These are phyloP conservation scores for Apis dorsata DNA, from an alignment of 1,140 invertebrate species.

Conservation along the genomic window DNA sequence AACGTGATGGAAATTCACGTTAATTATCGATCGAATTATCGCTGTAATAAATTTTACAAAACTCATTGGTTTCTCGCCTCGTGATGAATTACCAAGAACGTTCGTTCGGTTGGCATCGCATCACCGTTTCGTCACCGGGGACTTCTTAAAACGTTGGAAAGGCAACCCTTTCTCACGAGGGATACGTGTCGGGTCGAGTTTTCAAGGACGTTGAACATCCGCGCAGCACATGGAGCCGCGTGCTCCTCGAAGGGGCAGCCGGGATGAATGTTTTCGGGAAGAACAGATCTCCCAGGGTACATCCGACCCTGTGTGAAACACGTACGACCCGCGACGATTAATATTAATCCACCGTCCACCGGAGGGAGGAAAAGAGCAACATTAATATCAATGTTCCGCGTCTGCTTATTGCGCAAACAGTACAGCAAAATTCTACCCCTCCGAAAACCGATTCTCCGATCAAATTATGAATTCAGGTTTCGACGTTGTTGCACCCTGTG, in stretches of 20 bases:
- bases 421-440: constrained; percentile 23
- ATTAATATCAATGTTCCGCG: constrained; percentile 63
- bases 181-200: constrained; percentile 54
- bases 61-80: constrained; percentile 5
- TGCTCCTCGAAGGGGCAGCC: constrained; percentile 15
- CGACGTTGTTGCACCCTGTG: no score
- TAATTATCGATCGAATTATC: not conserved
- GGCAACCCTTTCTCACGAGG: constrained; percentile 41
- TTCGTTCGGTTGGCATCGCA: not conserved
- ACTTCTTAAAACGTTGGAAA: constrained; percentile 44
- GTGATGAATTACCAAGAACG: constrained; percentile 5
- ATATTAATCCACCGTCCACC: constrained; percentile 56
- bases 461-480: constrained; percentile 10
- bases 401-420: not conserved
- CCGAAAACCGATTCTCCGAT: constrained; percentile 14
- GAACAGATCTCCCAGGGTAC: constrained; percentile 49
- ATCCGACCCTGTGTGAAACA: constrained; percentile 37
- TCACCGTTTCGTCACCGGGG: constrained; percentile 22
- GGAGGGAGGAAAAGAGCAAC: constrained; percentile 29
- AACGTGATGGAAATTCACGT: no score
- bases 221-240: no score
- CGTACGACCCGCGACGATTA: constrained; percentile 59
- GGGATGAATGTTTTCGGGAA: constrained; percentile 62
- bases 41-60: constrained; percentile 19
- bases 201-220: constrained; percentile 59